A percentile compares a stretch with the other conserved stretches of the same genome.
Conservation (phyloP, 2,797 vertebrate genomes). For the Sebastiscus tertius region DNA sequence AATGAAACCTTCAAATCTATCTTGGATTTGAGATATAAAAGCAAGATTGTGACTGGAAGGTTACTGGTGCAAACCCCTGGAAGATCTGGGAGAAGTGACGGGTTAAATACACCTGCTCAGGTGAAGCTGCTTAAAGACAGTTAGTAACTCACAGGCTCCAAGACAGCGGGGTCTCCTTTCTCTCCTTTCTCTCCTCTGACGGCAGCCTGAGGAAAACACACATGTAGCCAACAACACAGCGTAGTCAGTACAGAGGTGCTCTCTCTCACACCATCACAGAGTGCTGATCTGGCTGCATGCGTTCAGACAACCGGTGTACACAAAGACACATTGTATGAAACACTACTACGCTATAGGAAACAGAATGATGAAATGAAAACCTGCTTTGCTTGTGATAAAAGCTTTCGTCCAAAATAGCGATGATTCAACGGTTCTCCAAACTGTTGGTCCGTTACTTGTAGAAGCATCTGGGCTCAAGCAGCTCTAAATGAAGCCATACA, state of each 20-base stretch:
- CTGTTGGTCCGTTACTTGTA: constrained; percentile 21
- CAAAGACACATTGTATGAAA: neutral
- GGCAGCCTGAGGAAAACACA: constrained; percentile 89
- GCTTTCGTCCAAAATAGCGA: constrained; percentile 22
- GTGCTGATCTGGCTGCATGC: neutral
- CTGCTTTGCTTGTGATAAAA: constrained; percentile 9
- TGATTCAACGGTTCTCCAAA: constrained; percentile 29
- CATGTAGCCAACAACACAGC: constrained; percentile 85
- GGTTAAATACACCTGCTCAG: neutral
- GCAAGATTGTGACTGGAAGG: neutral
- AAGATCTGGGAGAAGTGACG: neutral
- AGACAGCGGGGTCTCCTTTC: constrained; percentile 90
- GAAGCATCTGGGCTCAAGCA: constrained; percentile 25
- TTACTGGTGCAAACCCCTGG: neutral
- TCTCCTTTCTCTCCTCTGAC: constrained; percentile 90
- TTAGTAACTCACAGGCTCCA: constrained; percentile 89
- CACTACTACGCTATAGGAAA: neutral
- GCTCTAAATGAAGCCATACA: constrained; percentile 39
- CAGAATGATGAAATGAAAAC: constrained; percentile 18
- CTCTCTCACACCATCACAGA: neutral
- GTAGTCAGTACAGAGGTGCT: constrained; percentile 71
- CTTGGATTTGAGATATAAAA: neutral
- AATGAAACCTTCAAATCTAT: neutral
- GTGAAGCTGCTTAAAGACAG: neutral
- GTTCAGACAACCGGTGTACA: neutral